Base-by-base conservation (phyloP, 2,113 vertebrate genomes). In the Pituophis catenifer region DNA sequence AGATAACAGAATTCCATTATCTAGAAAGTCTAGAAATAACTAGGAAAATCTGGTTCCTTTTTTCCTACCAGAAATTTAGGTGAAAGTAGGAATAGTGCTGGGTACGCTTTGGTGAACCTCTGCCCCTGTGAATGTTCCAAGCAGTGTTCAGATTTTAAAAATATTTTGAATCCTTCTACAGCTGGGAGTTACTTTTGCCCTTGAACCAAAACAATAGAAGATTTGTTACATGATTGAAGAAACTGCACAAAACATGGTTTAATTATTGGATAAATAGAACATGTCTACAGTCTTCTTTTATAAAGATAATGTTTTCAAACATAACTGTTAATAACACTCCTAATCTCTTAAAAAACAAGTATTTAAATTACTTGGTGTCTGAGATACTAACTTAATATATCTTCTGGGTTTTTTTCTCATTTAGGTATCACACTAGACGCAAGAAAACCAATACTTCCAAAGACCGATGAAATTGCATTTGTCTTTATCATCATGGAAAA, bases 401-500 rank as follows among this genome's bases (percentile, higher is more conserved):
- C 48, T 9, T 62, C 57, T 91, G 1, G 12, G 1, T 48, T 48
- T 48, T 48, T 93, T 26, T 87, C 48, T 33, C 29, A 91, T 96
- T 96, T 52, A 98, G 97, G 92, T 98, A 97, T 89, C 97, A 96
- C 0, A 97, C 94, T 94, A 96, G 97, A 95, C 97, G 97, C 90
- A 97, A 8, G 95, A 96, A 98, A 92, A 96, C 94, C 50, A 96
- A 97, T 93, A 93, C 95, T 92, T 96, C 96, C 29, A 97, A 97
- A 92, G 97, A 98, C 53, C 91, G 97, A 92, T 97, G 93, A 96
- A 2, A 86, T 88, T 86, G 58, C 19, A 88, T 92, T 59, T 93
- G 23, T 55, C 89, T 89, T 90, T 62, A 38, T 65, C 91, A 19
- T 81, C 33, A n/a, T 21, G 57, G 90, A 52, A 94, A 53, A 53